phyloP scores from a whole-genome alignment of 2,888 invertebrate species.

The Aphodius sticticus region DNA sequence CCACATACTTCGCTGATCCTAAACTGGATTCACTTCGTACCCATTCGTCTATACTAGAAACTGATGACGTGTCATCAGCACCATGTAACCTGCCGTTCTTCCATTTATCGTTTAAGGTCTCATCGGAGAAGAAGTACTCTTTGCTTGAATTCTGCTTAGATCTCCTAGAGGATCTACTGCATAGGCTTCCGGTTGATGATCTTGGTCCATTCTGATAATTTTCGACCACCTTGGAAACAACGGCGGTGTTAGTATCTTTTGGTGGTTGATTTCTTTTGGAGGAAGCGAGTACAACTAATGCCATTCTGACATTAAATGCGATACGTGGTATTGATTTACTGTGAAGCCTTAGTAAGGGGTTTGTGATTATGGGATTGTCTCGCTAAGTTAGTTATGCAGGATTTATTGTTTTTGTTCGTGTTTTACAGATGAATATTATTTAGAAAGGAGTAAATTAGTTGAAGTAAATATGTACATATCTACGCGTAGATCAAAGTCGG shows the following conservation, averaged over 20 bases:
- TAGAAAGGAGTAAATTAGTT: too few relatives aligned
- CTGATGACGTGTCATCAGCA: conserved; percentile 50
- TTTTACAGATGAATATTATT: background rate
- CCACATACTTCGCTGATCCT: conserved; percentile 56
- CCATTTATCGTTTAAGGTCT: conserved; percentile 55
- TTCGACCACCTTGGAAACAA: conserved; percentile 67
- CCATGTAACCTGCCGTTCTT: conserved; percentile 43
- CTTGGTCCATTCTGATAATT: conserved; percentile 65
- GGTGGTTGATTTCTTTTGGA: conserved; percentile 20
- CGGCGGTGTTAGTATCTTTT: background rate
- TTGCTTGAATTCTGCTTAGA: conserved; percentile 50
- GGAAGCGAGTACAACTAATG: conserved; percentile 30
- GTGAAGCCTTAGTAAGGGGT: conserved; percentile 26
- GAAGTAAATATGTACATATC: too few relatives aligned
- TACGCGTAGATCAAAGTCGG: too few relatives aligned
- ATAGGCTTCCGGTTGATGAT: conserved; percentile 52
- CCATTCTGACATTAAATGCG: conserved; percentile 26
- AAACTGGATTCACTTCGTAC: conserved; percentile 55
- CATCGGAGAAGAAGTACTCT: conserved; percentile 56
- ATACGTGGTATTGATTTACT: conserved; percentile 25
- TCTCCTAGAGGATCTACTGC: conserved; percentile 51
- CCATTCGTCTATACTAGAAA: conserved; percentile 58
- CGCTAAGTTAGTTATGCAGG: background rate
- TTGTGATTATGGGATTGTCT: conserved; percentile 9
- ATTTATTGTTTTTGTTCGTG: background rate